Evolutionary conservation across 2,888 invertebrate genomes (phyloP), one percentile per base, ranked within the genome.

Genomic region (Hetaerina titia): DNA sequence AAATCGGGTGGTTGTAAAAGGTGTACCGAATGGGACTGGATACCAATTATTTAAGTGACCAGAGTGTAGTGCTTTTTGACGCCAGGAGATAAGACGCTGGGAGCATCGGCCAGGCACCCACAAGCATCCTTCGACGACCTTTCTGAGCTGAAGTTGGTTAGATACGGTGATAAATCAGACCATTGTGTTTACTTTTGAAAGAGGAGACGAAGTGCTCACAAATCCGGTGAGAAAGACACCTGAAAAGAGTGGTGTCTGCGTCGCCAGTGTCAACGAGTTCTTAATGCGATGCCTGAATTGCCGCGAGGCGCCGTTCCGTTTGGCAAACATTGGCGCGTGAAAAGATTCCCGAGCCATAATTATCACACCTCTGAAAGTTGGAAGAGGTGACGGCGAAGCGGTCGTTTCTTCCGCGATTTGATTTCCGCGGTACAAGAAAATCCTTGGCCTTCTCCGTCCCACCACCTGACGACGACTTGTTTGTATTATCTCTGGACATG

Each of bases 401-500:
- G 81, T 1, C 81, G 15, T 31, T 31, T 31, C 90, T 25, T 17
- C 57, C 63, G 90, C 87, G 58, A 25, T 57, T 57, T 7, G 7
- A 2, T 7, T n/a, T n/a, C n/a, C 7, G 58, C 8, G 58, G 19
- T 19, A 63, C n/a, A 63, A 31, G 57, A 58, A 89, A 25, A 89
- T 17, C 58, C 45, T 22, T n/a, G 58, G 60, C 90, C 60, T 25
- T 57, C 25, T 89, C 89, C 45, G 1, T 19, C 81, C 60, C 60
- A 81, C 31, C n/a, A 15, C 90, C 63, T 31, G 25, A 8, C 60
- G 25, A 25, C 60, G 17, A 17, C 31, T 63, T 45, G 31, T 63
- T 90, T 90, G 63, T 63, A 63, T 90, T 31, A 63, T 63, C 90
- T 25, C 90, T 63, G 63, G 25, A 63, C n/a, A n/a, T 25, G 90